Percentiles rank a stretch among this genome's conserved stretches.
phyloP scores from a whole-genome alignment of 2,113 vertebrate species.

The Plotosus lineatus region DNA sequence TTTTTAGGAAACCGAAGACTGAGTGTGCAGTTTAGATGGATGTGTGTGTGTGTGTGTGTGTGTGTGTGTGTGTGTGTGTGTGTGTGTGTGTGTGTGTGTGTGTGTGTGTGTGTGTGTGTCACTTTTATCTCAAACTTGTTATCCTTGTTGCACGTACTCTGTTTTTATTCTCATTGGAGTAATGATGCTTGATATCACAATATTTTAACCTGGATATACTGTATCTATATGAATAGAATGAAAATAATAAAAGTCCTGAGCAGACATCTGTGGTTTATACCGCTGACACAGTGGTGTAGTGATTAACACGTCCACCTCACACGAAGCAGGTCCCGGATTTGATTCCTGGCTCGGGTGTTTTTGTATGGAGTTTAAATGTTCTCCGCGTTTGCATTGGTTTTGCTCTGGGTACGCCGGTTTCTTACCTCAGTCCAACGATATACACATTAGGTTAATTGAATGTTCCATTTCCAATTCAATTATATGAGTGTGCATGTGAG shows the following conservation, averaged over 20 bases:
- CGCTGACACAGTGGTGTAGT: too few relatives aligned
- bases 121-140: not conserved
- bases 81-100: not conserved
- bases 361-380: too few relatives aligned
- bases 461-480: too few relatives aligned
- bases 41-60: not conserved
- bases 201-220: not conserved
- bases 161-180: not conserved
- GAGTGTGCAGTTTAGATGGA: not conserved
- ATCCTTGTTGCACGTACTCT: not conserved
- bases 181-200: not conserved
- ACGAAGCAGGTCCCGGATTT: too few relatives aligned
- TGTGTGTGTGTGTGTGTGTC: not conserved
- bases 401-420: too few relatives aligned
- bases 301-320: too few relatives aligned
- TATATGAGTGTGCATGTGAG: too few relatives aligned
- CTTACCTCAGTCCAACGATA: too few relatives aligned
- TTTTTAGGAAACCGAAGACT: not conserved
- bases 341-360: too few relatives aligned
- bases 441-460: too few relatives aligned
- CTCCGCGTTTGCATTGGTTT: too few relatives aligned
- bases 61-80: not conserved
- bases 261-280: not conserved
- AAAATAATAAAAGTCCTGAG: not conserved
- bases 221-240: not conserved